Conservation (phyloP, 1,140 invertebrate genomes). For the Pseudachorutes palmiensis region DNA sequence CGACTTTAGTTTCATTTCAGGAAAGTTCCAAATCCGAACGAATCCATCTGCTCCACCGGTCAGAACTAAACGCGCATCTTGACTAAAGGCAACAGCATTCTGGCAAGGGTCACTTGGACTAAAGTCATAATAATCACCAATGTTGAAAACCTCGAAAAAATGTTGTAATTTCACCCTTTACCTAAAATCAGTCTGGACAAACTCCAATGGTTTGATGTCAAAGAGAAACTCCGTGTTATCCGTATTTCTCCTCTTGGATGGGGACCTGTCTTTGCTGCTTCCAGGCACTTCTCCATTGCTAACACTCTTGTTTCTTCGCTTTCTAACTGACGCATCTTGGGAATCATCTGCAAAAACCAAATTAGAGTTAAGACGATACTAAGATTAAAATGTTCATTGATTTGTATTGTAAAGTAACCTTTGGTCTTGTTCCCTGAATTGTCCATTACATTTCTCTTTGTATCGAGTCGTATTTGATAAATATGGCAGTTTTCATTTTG, state of each 20-base stretch:
- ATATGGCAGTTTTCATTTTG: constrained; percentile 86
- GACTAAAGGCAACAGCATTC: constrained; percentile 32
- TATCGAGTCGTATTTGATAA: constrained; percentile 55
- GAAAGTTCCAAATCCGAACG: constrained; percentile 81
- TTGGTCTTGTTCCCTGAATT: background rate
- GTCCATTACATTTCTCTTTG: constrained; percentile 46
- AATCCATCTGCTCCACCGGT: constrained; percentile 85
- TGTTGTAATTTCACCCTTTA: constrained; percentile 19
- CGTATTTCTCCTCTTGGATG: background rate
- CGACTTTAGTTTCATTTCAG: constrained; percentile 58
- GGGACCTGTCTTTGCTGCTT: background rate
- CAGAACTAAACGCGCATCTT: constrained; percentile 53
- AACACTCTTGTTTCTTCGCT: background rate
- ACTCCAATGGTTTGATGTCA: constrained; percentile 43
- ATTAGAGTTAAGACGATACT: too few species aligned
- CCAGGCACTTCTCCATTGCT: constrained; percentile 2
- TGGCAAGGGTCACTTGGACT: constrained; percentile 35
- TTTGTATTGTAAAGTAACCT: background rate
- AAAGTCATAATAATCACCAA: background rate
- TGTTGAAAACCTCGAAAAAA: background rate
- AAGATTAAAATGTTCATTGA: too few species aligned
- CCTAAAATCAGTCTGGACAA: constrained; percentile 46
- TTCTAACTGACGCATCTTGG: background rate
- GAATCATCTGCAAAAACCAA: background rate
- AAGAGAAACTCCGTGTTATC: constrained; percentile 41